Evolutionary conservation across 2,888 invertebrate genomes (phyloP), one percentile per base, ranked within the genome.

Genomic region (Brenthis ino): DNA sequence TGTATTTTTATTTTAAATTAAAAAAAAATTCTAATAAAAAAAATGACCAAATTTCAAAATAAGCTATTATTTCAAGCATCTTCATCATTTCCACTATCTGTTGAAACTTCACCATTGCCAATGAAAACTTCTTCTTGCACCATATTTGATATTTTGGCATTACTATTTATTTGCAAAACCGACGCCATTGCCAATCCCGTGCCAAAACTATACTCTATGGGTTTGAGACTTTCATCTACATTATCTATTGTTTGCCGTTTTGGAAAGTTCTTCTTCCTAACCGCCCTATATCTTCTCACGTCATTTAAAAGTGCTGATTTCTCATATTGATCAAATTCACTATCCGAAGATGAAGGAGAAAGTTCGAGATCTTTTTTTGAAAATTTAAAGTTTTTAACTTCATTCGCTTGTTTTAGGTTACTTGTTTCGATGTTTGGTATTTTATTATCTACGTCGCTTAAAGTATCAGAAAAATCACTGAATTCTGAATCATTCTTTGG

Each of bases 121-220:
- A 85, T 81, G 76, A 92, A 93, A 0, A 91, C 86, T 37, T 93
- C 92, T 67, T 93, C 93, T 1, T 80, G 77, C 0, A 78, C 82
- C 79, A 88, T 82, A 73, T 79, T 81, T 0, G 83, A 80, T 14
- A 85, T 76, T 67, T 80, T 82, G 0, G 77, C 75, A 48, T 77
- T 81, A 74, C 75, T 80, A 67, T 84, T 87, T 0, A 85, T 80
- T 74, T 91, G 91, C 69, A 93, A 77, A 67, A 93, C 82, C 0
- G 93, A 91, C 0, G 93, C 93, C 86, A 93, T 89, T 3, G 93
- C 92, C 83, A 93, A 82, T 0, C 93, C 93, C 0, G 93, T 88
- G 0, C 93, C 93, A 50, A 93, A 88, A 70, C 84, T 89, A 73
- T 93, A 93, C 84, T 91, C 89, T 75, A 93, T 85, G 51, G 93